Evolutionary conservation across 2,888 invertebrate species (phyloP), one percentile per base, ranked within the genome.

Genomic region (Meghimatium bilineatum): DNA sequence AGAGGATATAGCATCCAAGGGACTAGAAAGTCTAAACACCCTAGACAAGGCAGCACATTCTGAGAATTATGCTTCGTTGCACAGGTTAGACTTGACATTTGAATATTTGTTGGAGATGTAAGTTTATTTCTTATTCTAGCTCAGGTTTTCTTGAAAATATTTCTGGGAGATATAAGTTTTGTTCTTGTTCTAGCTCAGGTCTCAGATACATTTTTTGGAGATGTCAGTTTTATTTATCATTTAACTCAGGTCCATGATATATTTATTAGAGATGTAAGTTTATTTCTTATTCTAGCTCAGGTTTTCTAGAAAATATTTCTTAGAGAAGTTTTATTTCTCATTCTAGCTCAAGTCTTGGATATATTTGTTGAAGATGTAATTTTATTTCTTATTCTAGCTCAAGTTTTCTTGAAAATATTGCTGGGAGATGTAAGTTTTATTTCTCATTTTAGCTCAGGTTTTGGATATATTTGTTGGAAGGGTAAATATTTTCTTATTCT

Each of bases 1-100:
- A 63, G 93, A 93, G 86, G 87, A 85, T 72, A 83, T 93, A 26
- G 88, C 91, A 0, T 44, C 67, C 32, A 63, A 44, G 32, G 84
- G 66, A 23, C 74, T 84, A 26, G 80, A 75, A 34, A 63, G 29
- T 26, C 63, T 84, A 52, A 60, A 67, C 32, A 66, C 75, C 67
- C 49, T 63, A 66, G 84, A 84, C 52, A 84, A 80, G 38, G 8
- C 66, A 34, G 80, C 52, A 49, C 29, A 26, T 66, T 32, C 75
- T 10, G 84, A 84, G 29, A 67, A 84, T 36, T 80, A 80, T 79
- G 80, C 38, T 8, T 84, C 84, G n/a, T 32, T 84, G 10, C 66
- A 79, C 66, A 84, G 84, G 84, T 84, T 6, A 44, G 67, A 1
- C n/a, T 32, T 66, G n/a, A n/a, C 32, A 29, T 44, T 44, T 12